These are phyloP conservation scores for Yoshiicerus persimilis DNA, from an alignment of 1,140 invertebrate species.

Conservation along the genomic window DNA sequence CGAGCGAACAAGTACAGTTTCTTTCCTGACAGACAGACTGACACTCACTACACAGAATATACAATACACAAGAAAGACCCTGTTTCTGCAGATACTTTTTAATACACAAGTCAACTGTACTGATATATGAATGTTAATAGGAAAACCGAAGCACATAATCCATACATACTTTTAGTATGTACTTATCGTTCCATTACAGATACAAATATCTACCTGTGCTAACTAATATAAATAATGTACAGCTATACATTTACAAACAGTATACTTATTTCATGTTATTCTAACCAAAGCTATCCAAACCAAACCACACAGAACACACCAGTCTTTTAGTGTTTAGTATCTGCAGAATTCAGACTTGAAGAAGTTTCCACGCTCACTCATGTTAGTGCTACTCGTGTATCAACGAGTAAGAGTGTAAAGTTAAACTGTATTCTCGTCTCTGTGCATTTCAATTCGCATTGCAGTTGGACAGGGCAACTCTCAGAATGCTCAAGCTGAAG, in stretches of 20 bases:
- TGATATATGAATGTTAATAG: neutral
- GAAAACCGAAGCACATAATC: neutral
- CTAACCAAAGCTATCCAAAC: no score
- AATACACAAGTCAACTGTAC: neutral
- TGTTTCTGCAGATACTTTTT: neutral
- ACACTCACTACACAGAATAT: neutral
- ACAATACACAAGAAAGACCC: neutral
- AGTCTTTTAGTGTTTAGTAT: neutral
- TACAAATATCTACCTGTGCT: neutral
- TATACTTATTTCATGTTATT: neutral
- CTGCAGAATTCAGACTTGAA: neutral
- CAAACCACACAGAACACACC: neutral
- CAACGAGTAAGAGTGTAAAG: neutral
- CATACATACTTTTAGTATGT: neutral
- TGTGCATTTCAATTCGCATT: neutral
- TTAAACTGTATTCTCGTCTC: neutral
- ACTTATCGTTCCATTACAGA: neutral
- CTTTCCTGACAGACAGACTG: constrained; percentile 18
- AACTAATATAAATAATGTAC: neutral
- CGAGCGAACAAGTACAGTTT: constrained; percentile 19
- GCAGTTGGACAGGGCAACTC: neutral
- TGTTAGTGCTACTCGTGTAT: neutral
- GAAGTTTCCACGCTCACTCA: neutral
- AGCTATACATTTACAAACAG: neutral
- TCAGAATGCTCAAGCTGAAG: no score